Evolutionary conservation across 2,797 vertebrate species (phyloP), one percentile per base, ranked within the genome.

Genomic region (Falco cherrug): DNA sequence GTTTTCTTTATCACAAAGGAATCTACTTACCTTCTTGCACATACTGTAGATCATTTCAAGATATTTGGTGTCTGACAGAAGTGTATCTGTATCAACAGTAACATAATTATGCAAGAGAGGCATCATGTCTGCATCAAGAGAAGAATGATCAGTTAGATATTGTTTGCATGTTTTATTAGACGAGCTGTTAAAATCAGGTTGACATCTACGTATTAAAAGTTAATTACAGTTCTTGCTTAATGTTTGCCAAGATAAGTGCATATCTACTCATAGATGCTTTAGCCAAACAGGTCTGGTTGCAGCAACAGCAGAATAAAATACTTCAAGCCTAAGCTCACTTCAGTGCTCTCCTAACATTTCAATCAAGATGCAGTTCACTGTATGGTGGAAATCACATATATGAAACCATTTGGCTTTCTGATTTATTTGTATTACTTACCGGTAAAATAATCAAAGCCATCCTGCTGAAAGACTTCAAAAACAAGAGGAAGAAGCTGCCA

Each of bases 391-490:
- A 85, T 57, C 13, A 43, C 14, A 18, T 24, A 16, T 69, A 65
- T 28, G 31, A 93, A 89, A 80, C 14, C 8, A 25, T 20, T 0
- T 43, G 19, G 33, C 26, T 75, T 64, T 69, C 68, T 51, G 45
- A 57, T 94, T 87, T 61, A 82, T 61, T 73, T 82, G 12, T 88
- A n/a, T 57, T 79, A 82, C 96, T 94, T 94, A 99, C 99, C 99
- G 98, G 99, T 99, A 97, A 99, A 99, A 97, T 99, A 99, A 98
- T 99, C 99, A 98, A 99, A 99, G 78, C 99, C 99, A 96, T 99
- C 99, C 96, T 99, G 99, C 97, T 99, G 99, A 98, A 99, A 99
- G 97, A 99, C 99, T 97, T 99, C 99, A 94, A 99, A 99, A 80
- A 99, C 99, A 76, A 99, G 98, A 53, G 99, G 99, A 94, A 99